Conservation (phyloP, 2,113 vertebrate species). For the Xenopus borealis region DNA sequence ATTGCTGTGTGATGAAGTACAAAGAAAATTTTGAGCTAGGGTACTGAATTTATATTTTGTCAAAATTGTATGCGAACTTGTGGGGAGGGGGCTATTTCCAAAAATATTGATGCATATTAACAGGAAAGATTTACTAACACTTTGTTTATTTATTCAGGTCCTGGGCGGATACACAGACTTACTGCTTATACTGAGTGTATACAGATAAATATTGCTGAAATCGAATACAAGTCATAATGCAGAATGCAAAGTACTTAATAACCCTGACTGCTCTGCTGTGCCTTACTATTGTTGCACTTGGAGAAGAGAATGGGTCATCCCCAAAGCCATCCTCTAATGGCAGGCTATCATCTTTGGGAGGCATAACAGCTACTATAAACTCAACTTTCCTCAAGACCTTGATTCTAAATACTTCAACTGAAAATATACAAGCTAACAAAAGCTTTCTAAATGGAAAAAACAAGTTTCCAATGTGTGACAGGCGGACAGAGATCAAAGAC, state of each 20-base stretch:
- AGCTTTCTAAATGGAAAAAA: constrained; percentile 32
- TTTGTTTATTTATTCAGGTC: background rate
- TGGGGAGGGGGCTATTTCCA: too few species aligned
- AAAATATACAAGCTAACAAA: constrained; percentile 23
- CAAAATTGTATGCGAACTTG: too few species aligned
- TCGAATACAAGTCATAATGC: constrained; percentile 4
- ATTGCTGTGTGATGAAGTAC: too few species aligned
- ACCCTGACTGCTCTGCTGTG: background rate
- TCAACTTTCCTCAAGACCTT: constrained; percentile 15
- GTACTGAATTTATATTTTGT: too few species aligned
- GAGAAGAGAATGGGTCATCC: constrained; percentile 1
- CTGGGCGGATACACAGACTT: background rate
- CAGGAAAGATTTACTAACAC: background rate
- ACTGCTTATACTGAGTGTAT: background rate
- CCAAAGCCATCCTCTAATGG: constrained; percentile 13
- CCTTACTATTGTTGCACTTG: background rate
- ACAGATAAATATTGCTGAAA: background rate
- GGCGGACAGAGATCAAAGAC: constrained; percentile 67
- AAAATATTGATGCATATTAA: too few species aligned
- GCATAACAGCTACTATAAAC: constrained; percentile 8
- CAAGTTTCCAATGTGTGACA: constrained; percentile 63
- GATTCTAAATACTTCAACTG: constrained; percentile 30
- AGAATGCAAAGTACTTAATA: background rate
- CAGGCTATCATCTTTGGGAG: constrained; percentile 3
- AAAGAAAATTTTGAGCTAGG: too few species aligned